These are phyloP conservation scores for Rhinolophus ferrumequinum DNA, from an alignment of 2,113 vertebrate genomes.

Conservation along the genomic window DNA sequence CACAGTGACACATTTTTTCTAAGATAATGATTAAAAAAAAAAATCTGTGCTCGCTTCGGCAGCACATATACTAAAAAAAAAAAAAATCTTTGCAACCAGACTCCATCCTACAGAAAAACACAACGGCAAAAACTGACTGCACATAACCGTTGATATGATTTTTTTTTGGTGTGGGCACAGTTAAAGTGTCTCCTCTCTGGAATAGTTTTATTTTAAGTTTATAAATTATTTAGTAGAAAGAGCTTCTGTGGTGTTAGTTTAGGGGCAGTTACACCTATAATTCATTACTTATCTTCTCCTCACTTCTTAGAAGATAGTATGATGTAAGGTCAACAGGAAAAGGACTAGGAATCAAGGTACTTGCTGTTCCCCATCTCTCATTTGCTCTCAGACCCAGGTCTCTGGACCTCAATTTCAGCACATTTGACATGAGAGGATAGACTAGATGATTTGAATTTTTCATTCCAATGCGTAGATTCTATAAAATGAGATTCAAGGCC, in stretches of 20 bases:
- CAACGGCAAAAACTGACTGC: neutral
- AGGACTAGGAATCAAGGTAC: neutral
- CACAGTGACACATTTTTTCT: constrained; percentile 5
- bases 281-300: neutral
- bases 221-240: neutral
- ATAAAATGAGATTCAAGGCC: neutral
- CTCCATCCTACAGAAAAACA: neutral
- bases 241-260: neutral
- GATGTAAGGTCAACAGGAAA: neutral
- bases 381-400: neutral
- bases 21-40: neutral
- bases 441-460: constrained; percentile 29
- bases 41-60: no score
- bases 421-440: neutral
- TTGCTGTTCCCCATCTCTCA: no score
- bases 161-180: neutral
- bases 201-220: neutral
- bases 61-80: neutral
- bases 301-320: neutral
- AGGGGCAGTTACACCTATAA: neutral
- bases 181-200: neutral
- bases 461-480: neutral
- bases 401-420: neutral
- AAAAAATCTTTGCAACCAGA: neutral
- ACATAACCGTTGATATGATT: neutral